Base-by-base conservation (phyloP, 2,113 vertebrate species). In the Urocitellus parryii region DNA sequence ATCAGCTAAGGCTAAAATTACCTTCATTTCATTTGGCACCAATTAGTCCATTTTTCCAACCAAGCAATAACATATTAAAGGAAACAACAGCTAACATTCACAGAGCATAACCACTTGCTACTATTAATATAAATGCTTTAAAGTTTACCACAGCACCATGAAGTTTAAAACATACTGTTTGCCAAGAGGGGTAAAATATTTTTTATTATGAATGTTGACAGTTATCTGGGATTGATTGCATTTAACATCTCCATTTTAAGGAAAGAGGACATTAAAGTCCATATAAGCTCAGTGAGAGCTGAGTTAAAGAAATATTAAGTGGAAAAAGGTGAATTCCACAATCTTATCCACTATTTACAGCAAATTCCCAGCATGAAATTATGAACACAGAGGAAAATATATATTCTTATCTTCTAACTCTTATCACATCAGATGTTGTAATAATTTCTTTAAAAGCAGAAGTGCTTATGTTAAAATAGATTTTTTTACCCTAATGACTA, bases 401-500 rank as follows among this genome's bases (percentile, higher is more conserved):
- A 77, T 5, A 90, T 27, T 51, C 18, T 73, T 16, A 72, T 82
- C n/a, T 94, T 83, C 65, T 67, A 45, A 25, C 18, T 87, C 8
- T 70, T 42, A 91, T 76, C 29, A 80, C 48, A 89, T 25, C 67
- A 78, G 12, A 68, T 34, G 14, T 48, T 70, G 42, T 16, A 45
- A 74, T 0, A 56, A 29, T 80, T 81, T 89, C 80, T 77, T 72
- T 81, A 79, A 85, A 93, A 86, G 42, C 14, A 58, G 4, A 63
- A 85, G 37, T 68, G 58, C 27, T 90, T 92, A 91, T 0, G 9
- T 51, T 72, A 81, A 84, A 78, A 76, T 51, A 78, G 25, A 79
- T 76, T 91, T 87, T 76, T 91, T 87, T 79, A 93, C 37, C 48
- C 5, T 88, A 32, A 77, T 78, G 58, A 92, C n/a, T 27, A 92